Conservation (phyloP, 2,113 vertebrate species). For the Nyctibius bracteatus region DNA sequence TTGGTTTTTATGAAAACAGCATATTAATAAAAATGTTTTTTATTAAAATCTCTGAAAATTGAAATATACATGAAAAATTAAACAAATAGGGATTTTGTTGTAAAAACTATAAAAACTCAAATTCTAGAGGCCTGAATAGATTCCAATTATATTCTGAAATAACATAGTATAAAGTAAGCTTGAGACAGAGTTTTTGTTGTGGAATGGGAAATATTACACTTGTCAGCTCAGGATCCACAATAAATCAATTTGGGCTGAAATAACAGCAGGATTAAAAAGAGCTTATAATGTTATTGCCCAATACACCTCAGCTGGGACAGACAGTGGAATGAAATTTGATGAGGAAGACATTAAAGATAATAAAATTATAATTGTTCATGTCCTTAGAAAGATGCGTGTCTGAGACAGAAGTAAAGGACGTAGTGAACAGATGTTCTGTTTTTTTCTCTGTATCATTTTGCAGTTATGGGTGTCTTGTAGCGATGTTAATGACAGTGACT, state of each 20-base stretch:
- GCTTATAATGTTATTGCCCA: background rate
- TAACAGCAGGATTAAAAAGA: background rate
- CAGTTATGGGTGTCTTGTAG: background rate
- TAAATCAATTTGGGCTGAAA: background rate
- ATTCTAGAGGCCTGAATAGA: background rate
- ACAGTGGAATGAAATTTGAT: background rate
- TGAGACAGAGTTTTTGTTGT: background rate
- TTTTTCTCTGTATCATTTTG: background rate
- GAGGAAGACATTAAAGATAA: constrained; percentile 16
- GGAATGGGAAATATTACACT: background rate
- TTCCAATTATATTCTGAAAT: background rate
- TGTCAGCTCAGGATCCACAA: background rate
- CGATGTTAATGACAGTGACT: background rate
- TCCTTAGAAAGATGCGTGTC: background rate
- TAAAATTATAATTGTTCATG: background rate
- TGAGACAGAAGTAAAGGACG: background rate
- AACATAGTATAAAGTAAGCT: background rate
- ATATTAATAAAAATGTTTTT: background rate
- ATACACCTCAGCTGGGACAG: background rate
- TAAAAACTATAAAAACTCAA: background rate
- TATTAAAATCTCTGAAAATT: background rate
- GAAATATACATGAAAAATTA: background rate
- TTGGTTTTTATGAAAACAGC: background rate
- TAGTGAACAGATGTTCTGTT: background rate
- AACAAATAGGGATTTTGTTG: background rate